Evolutionary conservation across 2,797 vertebrate species (phyloP).

Genomic region (Hoplostethus atlanticus): DNA sequence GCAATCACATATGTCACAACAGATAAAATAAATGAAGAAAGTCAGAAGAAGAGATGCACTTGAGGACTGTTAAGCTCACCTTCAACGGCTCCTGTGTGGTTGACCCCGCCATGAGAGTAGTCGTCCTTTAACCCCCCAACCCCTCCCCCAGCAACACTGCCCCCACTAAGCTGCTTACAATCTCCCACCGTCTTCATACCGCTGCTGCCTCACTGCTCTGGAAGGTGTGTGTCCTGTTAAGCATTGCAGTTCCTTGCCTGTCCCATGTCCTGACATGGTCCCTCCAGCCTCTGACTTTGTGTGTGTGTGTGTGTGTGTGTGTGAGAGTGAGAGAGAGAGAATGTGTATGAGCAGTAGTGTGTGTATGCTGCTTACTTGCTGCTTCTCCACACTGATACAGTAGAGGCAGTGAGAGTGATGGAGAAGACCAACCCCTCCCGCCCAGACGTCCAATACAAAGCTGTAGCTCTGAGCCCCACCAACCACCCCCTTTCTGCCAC

Average conservation of each 20-base stretch:
- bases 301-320: conserved; percentile 29
- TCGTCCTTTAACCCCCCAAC: conserved; percentile 73
- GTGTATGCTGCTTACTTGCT: conserved; percentile 35
- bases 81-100: conserved; percentile 75
- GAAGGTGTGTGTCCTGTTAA: not conserved
- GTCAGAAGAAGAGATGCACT: not conserved
- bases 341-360: not conserved
- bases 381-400: conserved; percentile 48
- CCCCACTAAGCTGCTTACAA: conserved; percentile 46
- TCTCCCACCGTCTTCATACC: conserved; percentile 43
- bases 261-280: conserved; percentile 50
- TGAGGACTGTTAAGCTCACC: conserved; percentile 64
- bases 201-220: conserved; percentile 34
- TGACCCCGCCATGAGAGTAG: conserved; percentile 76
- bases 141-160: conserved; percentile 17
- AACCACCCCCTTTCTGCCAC: conserved; percentile 11
- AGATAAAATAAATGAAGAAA: not conserved
- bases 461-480: conserved; percentile 51
- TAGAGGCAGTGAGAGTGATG: conserved; percentile 58
- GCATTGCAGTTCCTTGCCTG: conserved; percentile 36
- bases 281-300: conserved; percentile 21
- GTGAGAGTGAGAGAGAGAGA: not conserved
- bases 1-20: not conserved
- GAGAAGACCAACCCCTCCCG: conserved; percentile 72
- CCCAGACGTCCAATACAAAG: conserved; percentile 77